phyloP scores from a whole-genome alignment of 2,113 vertebrate species.

The Ictalurus punctatus region DNA sequence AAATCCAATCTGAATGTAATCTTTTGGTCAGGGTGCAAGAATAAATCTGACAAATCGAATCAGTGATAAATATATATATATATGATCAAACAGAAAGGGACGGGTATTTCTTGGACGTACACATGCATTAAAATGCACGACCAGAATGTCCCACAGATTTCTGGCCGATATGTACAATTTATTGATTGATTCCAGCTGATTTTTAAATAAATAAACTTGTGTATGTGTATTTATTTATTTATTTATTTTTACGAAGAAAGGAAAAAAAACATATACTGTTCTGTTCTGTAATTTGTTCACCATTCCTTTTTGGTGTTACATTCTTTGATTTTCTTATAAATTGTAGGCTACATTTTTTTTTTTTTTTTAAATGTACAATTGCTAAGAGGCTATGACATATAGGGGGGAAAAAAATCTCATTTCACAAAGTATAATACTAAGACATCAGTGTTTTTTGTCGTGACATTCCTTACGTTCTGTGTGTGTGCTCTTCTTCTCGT shows the following conservation, averaged over 20 bases:
- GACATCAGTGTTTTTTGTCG: neutral
- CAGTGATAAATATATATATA: neutral
- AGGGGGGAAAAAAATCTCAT: neutral
- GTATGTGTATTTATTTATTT: neutral
- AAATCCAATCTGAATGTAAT: neutral
- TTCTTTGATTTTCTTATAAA: neutral
- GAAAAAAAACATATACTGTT: too few relatives aligned
- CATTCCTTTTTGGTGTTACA: neutral
- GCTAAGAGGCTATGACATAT: neutral
- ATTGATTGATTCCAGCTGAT: neutral
- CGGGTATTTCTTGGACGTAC: neutral
- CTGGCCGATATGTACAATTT: neutral
- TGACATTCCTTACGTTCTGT: neutral
- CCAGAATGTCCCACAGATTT: neutral
- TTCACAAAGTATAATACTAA: neutral
- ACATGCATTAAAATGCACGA: neutral
- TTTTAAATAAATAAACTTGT: neutral
- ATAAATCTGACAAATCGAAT: neutral
- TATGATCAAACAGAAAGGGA: neutral
- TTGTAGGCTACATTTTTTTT: neutral
- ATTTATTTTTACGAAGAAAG: too few relatives aligned
- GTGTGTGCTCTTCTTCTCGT: neutral
- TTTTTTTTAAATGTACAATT: neutral
- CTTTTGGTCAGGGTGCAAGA: neutral
- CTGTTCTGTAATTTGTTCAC: neutral